These are phyloP conservation scores for Antheraea mylitta DNA, from an alignment of 1,140 invertebrate genomes.

Conservation along the genomic window DNA sequence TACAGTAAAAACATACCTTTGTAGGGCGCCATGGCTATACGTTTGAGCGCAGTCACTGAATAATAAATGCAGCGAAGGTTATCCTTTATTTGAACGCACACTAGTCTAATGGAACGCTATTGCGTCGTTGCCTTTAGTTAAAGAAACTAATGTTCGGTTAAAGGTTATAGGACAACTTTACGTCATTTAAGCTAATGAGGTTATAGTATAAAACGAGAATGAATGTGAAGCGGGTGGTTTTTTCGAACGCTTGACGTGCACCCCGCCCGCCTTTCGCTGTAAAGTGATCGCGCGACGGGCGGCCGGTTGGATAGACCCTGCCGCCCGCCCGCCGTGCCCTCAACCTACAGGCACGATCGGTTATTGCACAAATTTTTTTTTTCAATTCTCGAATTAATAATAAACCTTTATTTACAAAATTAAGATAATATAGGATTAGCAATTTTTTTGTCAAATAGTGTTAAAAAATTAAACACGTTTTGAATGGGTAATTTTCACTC, in stretches of 20 bases:
- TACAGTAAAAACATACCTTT: conserved; percentile 55
- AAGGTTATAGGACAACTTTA: conserved; percentile 46
- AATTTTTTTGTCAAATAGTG: no score
- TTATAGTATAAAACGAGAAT: conserved; percentile 50
- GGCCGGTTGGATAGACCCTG: conserved; percentile 21
- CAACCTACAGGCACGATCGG: no score
- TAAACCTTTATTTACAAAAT: background rate
- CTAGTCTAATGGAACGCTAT: conserved; percentile 36
- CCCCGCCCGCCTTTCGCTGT: conserved; percentile 47
- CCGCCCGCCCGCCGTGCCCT: no score
- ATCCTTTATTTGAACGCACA: conserved; percentile 42
- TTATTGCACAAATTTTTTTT: background rate
- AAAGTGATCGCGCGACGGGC: conserved; percentile 64
- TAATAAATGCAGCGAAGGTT: conserved; percentile 73
- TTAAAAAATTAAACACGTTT: no score
- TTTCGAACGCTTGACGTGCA: conserved; percentile 43
- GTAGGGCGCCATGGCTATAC: conserved; percentile 68
- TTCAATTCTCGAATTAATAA: no score
- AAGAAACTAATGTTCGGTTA: conserved; percentile 32
- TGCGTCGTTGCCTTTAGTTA: conserved; percentile 26
- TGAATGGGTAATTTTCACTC: no score
- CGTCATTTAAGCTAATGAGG: conserved; percentile 66
- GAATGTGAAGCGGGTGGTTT: conserved; percentile 31
- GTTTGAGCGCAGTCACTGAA: conserved; percentile 67
- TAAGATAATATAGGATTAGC: no score